A percentile compares a stretch with the other conserved stretches of the same genome.
These are phyloP conservation scores for Sthenelais limicola DNA, from an alignment of 2,888 invertebrate genomes.

Conservation along the genomic window DNA sequence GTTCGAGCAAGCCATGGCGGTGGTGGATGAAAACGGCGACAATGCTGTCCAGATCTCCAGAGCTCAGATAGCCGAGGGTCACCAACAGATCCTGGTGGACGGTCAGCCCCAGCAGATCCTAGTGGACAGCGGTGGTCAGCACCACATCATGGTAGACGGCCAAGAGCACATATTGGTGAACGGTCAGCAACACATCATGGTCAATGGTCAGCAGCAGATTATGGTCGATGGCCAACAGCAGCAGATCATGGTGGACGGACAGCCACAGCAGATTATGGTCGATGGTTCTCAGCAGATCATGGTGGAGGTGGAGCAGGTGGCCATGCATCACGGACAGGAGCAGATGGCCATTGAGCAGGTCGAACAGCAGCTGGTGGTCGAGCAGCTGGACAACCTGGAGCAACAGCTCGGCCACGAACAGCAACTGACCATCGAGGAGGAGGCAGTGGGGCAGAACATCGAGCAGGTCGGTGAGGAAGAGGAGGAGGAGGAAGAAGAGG, in stretches of 20 bases:
- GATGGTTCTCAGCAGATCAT: not conserved
- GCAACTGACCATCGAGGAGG: slow-evolving; percentile 12
- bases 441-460: not conserved
- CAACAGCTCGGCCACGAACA: not conserved
- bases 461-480: not conserved
- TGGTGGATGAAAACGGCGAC: slow-evolving; percentile 58
- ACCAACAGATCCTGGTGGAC: slow-evolving; percentile 13
- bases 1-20: slow-evolving; percentile 66
- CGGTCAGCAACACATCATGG: not conserved
- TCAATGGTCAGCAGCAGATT: slow-evolving; percentile 28
- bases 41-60: slow-evolving; percentile 63
- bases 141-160: slow-evolving; percentile 12
- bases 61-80: slow-evolving; percentile 18
- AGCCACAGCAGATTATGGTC: too few species aligned
- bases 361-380: slow-evolving; percentile 12
- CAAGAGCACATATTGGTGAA: slow-evolving; percentile 10
- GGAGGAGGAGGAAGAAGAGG: slow-evolving; percentile 11
- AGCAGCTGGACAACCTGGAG: slow-evolving; percentile 27
- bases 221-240: slow-evolving; percentile 39
- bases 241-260: slow-evolving; percentile 43
- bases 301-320: not conserved
- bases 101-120: not conserved
- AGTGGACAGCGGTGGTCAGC: not conserved
- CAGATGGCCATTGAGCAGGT: slow-evolving; percentile 19
- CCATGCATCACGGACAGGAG: too few species aligned